phyloP scores from a whole-genome alignment of 2,888 invertebrate species.

The Ophion ventricosus region DNA sequence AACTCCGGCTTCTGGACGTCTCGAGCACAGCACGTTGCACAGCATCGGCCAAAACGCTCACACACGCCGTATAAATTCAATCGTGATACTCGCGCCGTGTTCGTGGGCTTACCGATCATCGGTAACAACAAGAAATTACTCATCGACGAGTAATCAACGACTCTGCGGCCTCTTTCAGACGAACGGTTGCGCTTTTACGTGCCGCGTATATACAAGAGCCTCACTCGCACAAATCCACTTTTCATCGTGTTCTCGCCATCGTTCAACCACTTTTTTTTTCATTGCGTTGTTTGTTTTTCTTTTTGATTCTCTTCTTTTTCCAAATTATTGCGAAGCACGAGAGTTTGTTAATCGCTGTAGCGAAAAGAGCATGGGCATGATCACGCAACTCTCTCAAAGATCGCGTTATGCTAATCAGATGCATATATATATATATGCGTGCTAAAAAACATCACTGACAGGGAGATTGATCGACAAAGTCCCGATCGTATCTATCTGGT shows the following conservation, averaged over 20 bases:
- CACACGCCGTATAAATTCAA: neutral
- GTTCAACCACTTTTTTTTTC: slow-evolving; percentile 4
- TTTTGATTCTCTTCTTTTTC: slow-evolving; percentile 10
- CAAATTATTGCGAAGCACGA: slow-evolving; percentile 49
- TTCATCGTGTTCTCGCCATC: slow-evolving; percentile 44
- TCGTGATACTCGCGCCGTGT: neutral
- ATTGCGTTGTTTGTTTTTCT: neutral
- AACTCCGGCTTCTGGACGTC: neutral
- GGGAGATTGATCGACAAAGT: slow-evolving; percentile 62
- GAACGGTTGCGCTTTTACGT: neutral
- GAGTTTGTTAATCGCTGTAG: slow-evolving; percentile 53
- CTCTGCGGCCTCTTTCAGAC: neutral
- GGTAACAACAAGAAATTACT: slow-evolving; percentile 2
- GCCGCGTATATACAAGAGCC: neutral
- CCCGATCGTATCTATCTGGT: slow-evolving; percentile 58
- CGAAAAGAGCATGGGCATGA: slow-evolving; percentile 29
- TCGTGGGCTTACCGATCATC: neutral
- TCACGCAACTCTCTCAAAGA: slow-evolving; percentile 51
- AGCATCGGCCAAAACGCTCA: neutral
- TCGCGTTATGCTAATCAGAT: slow-evolving; percentile 64
- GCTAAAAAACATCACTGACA: slow-evolving; percentile 50
- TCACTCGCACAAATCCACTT: slow-evolving; percentile 20
- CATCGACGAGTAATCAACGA: neutral
- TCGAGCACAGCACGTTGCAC: neutral
- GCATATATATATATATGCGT: neutral